Conservation (phyloP, 2,888 invertebrate species). For the Eurytoma californica region DNA sequence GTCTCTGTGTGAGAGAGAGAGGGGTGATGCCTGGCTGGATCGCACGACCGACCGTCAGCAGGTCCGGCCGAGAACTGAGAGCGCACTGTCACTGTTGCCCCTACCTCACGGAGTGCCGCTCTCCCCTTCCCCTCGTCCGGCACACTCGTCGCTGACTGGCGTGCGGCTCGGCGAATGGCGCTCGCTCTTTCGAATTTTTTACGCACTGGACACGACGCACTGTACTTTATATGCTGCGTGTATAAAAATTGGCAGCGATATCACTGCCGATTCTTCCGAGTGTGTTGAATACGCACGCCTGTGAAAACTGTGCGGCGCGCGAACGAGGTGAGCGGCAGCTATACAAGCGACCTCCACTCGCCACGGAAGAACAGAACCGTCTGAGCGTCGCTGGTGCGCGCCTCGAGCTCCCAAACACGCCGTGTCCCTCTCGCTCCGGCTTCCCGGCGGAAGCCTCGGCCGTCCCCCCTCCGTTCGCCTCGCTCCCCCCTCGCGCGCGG, state of each 20-base stretch:
- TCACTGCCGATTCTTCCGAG: not conserved
- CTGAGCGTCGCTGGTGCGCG: slow-evolving; percentile 67
- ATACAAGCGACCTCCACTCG: slow-evolving; percentile 73
- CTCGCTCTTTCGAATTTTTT: slow-evolving; percentile 51
- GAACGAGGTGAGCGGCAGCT: slow-evolving; percentile 56
- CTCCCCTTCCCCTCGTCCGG: slow-evolving; percentile 38
- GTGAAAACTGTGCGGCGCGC: not conserved
- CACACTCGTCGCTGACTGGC: slow-evolving; percentile 54
- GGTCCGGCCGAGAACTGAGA: slow-evolving; percentile 59
- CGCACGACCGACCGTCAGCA: slow-evolving; percentile 55
- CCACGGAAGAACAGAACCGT: slow-evolving; percentile 69
- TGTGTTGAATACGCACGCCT: not conserved
- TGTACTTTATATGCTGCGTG: not conserved
- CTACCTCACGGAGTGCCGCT: slow-evolving; percentile 47
- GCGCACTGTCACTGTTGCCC: slow-evolving; percentile 64
- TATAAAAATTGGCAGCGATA: not conserved
- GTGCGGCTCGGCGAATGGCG: slow-evolving; percentile 53
- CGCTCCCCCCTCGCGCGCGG: not conserved
- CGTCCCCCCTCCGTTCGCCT: not conserved
- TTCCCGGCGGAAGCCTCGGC: not conserved
- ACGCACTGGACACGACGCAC: not conserved
- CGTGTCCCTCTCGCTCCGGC: slow-evolving; percentile 45
- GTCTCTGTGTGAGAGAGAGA: too few species aligned
- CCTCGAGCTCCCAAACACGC: slow-evolving; percentile 23
- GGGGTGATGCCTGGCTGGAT: not conserved